Conservation (phyloP, 2,113 vertebrate genomes). For the Tor tambroides region DNA sequence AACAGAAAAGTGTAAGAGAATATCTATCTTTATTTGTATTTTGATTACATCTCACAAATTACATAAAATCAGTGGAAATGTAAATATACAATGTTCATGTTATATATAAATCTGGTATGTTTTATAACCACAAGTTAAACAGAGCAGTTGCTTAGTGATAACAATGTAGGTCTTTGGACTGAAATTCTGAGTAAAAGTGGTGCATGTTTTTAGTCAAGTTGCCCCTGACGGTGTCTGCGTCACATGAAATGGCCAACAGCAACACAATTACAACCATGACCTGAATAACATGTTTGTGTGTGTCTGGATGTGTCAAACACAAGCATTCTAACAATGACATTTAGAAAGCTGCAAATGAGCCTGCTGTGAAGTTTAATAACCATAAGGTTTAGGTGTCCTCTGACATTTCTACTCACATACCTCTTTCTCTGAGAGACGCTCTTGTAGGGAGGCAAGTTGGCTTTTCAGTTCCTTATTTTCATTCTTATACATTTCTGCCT, state of each 20-base stretch:
- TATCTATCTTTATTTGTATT: too few relatives aligned
- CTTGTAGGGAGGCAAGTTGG: conserved; percentile 84
- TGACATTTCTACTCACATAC: conserved; percentile 12
- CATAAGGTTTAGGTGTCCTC: neutral
- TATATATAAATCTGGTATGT: too few relatives aligned
- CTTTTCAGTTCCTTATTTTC: conserved; percentile 96
- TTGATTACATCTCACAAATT: too few relatives aligned
- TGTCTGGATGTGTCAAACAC: neutral
- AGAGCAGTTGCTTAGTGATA: neutral
- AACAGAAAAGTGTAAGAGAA: too few relatives aligned
- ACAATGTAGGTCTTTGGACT: neutral
- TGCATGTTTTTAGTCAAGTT: neutral
- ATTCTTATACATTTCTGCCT: conserved; percentile 88
- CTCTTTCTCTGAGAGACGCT: conserved; percentile 50
- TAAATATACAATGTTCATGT: too few relatives aligned
- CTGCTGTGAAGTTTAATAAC: neutral
- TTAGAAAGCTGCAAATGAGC: neutral
- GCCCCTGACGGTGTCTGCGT: neutral
- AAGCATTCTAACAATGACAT: neutral
- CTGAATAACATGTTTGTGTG: neutral
- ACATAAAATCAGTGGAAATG: too few relatives aligned
- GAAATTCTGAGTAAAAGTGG: neutral
- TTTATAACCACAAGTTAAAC: too few relatives aligned
- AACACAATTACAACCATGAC: neutral
- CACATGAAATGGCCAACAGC: neutral